Evolutionary conservation across 2,888 invertebrate species (phyloP), one percentile per base, ranked within the genome.

Genomic region (Oxystoma pomonae): DNA sequence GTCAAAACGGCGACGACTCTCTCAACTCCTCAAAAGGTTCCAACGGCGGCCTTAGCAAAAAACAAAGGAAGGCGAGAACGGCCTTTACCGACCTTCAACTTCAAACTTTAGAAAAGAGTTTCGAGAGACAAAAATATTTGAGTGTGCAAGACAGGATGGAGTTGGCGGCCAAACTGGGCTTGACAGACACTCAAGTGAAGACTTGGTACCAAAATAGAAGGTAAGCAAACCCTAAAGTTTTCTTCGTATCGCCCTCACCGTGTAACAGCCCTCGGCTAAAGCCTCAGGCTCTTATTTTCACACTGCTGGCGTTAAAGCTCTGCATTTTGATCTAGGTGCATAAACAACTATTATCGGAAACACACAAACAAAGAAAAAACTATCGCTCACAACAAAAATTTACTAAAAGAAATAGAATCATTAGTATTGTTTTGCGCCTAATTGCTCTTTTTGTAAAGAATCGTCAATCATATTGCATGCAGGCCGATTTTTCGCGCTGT

Each of bases 151-250:
- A 99, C 80, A 86, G 98, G 70, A 96, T 98, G 95, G 98, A 99
- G 82, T 83, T 99, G 74, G 98, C 99, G 0, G 93, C 96, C 64
- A 94, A 95, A 82, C 84, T 99, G 73, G 94, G 95, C 74, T 86
- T 99, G 64, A 96, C 96, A 55, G 99, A 99, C 82, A 99, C 98
- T 59, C 99, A 99, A 85, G 98, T 99, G 78, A 99, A 99, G 83
- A 99, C 99, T 74, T 99, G 99, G 98, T 98, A 98, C 82, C 98
- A 98, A 82, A 98, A 98, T 80, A 86, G 98, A 85, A 89, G 98
- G 97, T 96, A 80, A 84, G 87, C 79, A 18, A 35, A 35, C n/a
- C n/a, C n/a, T n/a, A n/a, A n/a, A n/a, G n/a, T n/a, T 12, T 35
- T 17, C 17, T n/a, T n/a, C n/a, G n/a, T n/a, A n/a, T n/a, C n/a